Conservation (phyloP, 1,140 invertebrate species). For the Atta cephalotes region DNA sequence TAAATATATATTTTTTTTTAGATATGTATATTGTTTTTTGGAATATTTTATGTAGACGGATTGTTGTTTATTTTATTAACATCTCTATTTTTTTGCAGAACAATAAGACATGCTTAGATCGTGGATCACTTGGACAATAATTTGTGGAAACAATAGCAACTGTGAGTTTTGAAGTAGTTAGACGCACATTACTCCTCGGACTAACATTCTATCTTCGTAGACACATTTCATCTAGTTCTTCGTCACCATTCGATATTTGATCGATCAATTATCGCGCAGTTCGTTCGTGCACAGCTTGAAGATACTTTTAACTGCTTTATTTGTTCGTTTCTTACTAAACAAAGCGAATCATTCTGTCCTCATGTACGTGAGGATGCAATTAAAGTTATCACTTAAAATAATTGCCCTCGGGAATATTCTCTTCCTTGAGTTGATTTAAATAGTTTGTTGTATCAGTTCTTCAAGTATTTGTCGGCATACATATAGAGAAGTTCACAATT, state of each 20-base stretch:
- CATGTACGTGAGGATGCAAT: constrained; percentile 5
- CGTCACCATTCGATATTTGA: constrained; percentile 14
- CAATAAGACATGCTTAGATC: constrained; percentile 22
- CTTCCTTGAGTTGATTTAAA: neutral
- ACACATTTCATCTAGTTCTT: constrained; percentile 6
- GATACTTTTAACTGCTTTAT: constrained; percentile 69
- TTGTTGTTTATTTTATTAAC: constrained; percentile 23
- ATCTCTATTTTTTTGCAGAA: constrained; percentile 36
- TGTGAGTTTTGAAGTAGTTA: constrained; percentile 44
- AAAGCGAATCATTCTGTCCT: neutral
- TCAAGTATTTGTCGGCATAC: neutral
- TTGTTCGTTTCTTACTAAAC: constrained; percentile 70
- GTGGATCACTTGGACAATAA: constrained; percentile 23
- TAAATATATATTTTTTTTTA: neutral
- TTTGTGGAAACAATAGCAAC: neutral
- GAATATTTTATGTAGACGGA: neutral
- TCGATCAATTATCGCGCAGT: constrained; percentile 14
- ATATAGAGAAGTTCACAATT: neutral
- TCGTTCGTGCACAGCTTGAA: constrained; percentile 57
- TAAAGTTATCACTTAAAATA: neutral
- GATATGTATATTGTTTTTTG: neutral
- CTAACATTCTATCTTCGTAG: constrained; percentile 25
- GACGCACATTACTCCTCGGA: neutral
- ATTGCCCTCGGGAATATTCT: neutral
- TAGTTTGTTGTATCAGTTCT: neutral